Conservation (phyloP, 2,113 vertebrate species). For the Microcebus griseorufus region DNA sequence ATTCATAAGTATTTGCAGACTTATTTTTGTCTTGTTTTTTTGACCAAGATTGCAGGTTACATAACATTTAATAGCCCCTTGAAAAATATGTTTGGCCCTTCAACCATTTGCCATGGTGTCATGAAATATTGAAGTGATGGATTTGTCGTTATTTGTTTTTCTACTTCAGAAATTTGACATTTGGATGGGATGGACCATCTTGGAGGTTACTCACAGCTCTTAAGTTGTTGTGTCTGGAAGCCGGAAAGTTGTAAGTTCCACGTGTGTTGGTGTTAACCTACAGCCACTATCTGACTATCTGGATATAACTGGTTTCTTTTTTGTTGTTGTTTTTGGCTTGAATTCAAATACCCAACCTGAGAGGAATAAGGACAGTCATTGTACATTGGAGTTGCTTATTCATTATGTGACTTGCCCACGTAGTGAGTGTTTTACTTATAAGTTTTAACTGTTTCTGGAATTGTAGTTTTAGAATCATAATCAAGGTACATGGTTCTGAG, state of each 20-base stretch:
- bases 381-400: not conserved
- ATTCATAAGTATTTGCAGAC: not conserved
- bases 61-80: not conserved
- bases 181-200: slow-evolving; percentile 92
- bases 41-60: not conserved
- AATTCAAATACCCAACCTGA: not conserved
- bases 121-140: not conserved
- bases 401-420: not conserved
- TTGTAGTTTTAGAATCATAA: not conserved
- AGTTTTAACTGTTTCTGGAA: not conserved
- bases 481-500: not conserved
- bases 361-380: not conserved
- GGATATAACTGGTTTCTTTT: not conserved
- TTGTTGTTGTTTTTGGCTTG: too few relatives aligned
- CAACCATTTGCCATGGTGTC: not conserved
- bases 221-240: slow-evolving; percentile 88
- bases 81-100: not conserved
- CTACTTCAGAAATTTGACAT: slow-evolving; percentile 90
- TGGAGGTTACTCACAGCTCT: slow-evolving; percentile 94
- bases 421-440: too few relatives aligned
- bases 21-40: not conserved
- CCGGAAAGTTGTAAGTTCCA: slow-evolving; percentile 89
- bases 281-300: too few relatives aligned
- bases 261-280: not conserved
- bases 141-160: not conserved